Evolutionary conservation across 2,113 vertebrate genomes (phyloP).

Genomic region (Sander lucioperca): DNA sequence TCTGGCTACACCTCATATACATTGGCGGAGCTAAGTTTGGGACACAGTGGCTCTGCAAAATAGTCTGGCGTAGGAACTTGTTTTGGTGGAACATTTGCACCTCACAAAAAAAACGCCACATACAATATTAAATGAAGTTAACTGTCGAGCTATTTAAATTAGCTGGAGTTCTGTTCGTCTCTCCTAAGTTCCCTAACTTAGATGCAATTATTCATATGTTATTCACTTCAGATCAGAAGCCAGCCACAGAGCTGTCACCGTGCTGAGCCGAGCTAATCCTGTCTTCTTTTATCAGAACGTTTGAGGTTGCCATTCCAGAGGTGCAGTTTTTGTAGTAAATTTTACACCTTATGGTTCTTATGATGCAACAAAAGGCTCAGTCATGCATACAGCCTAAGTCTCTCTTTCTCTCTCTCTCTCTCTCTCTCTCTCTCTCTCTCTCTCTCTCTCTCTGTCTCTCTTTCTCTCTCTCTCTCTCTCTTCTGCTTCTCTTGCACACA

Average conservation of each 20-base stretch:
- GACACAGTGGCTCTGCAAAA: too few relatives aligned
- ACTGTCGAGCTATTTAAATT: too few relatives aligned
- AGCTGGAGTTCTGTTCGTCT: too few relatives aligned
- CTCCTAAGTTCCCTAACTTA: too few relatives aligned
- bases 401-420: conserved; percentile 18
- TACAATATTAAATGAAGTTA: too few relatives aligned
- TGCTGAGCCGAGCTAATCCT: conserved; percentile 4
- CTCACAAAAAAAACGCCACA: too few relatives aligned
- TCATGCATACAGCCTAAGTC: conserved; percentile 48
- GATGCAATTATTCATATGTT: too few relatives aligned
- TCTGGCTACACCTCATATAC: too few relatives aligned
- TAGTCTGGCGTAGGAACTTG: too few relatives aligned
- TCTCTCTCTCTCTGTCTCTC: neutral
- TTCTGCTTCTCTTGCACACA: neutral
- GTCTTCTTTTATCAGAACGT: conserved; percentile 10
- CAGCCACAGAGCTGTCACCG: neutral
- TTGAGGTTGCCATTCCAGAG: conserved; percentile 25
- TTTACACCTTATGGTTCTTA: conserved; percentile 53
- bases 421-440: too few relatives aligned
- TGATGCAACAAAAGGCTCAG: conserved; percentile 59
- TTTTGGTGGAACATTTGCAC: too few relatives aligned
- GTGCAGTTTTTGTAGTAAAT: conserved; percentile 38
- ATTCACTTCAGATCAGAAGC: neutral
- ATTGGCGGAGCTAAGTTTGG: too few relatives aligned
- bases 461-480: neutral